phyloP scores from a whole-genome alignment of 2,113 vertebrate genomes.

The Podiceps cristatus region DNA sequence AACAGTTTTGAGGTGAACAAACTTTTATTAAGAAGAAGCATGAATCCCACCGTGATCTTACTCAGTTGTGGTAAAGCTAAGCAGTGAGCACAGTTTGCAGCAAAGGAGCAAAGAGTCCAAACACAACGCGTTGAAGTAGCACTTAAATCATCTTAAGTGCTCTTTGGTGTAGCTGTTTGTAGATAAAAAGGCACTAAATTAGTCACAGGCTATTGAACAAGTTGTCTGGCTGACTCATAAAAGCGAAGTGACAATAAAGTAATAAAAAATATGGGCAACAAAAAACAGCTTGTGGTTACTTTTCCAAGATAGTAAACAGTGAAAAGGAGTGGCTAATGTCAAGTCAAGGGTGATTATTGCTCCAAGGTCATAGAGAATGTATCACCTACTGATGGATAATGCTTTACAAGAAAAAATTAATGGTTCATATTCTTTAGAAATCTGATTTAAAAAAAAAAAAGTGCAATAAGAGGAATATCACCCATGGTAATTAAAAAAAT shows the following conservation, averaged over 20 bases:
- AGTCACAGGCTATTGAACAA: slow-evolving; percentile 45
- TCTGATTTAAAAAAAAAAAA: neutral
- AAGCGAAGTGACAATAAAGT: slow-evolving; percentile 26
- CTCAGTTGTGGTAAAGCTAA: slow-evolving; percentile 7
- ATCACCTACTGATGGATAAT: neutral
- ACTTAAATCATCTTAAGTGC: neutral
- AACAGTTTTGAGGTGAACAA: neutral
- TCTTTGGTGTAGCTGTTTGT: neutral
- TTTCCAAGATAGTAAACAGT: slow-evolving; percentile 30
- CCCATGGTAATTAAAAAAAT: neutral
- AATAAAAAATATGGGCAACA: neutral
- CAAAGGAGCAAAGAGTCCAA: slow-evolving; percentile 2
- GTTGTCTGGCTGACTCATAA: slow-evolving; percentile 71
- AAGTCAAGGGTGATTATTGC: neutral
- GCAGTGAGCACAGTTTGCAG: neutral
- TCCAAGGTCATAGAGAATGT: neutral
- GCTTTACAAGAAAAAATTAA: neutral
- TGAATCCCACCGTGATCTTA: neutral
- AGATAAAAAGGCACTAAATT: slow-evolving; percentile 21
- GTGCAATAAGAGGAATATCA: neutral
- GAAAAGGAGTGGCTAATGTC: neutral
- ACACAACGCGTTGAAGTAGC: neutral
- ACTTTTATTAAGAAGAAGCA: neutral
- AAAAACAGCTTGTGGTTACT: neutral
- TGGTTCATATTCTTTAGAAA: neutral